A percentile compares a stretch with the other conserved stretches of the same genome.
Evolutionary conservation across 2,797 vertebrate species (phyloP).

Genomic region (Phrynocephalus forsythii): DNA sequence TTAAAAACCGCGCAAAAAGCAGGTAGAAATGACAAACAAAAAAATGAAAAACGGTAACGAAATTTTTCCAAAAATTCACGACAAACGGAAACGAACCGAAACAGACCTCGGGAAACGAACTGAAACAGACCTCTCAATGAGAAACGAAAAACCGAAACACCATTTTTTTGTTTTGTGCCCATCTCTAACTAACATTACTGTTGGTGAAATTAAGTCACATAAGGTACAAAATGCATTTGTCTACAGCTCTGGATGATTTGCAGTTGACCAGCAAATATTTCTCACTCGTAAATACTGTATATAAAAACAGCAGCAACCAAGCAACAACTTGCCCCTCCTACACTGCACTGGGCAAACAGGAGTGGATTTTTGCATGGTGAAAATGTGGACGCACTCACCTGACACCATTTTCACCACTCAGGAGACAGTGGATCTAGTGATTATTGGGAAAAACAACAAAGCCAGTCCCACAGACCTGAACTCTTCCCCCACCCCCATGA

Average conservation of each 20-base stretch:
- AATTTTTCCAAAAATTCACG: too few species aligned
- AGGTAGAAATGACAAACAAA: too few species aligned
- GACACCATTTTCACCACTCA: background rate
- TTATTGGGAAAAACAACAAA: background rate
- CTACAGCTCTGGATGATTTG: background rate
- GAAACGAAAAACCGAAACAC: too few species aligned
- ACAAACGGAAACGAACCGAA: too few species aligned
- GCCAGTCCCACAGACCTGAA: background rate
- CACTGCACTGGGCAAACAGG: background rate
- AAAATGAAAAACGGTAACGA: too few species aligned
- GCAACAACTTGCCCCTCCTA: too few species aligned
- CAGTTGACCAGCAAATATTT: background rate
- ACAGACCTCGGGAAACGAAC: too few species aligned
- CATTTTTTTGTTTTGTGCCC: too few species aligned
- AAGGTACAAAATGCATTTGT: background rate
- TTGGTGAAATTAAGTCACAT: background rate
- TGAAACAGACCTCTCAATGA: too few species aligned
- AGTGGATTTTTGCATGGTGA: background rate
- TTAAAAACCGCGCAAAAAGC: too few species aligned
- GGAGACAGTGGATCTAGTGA: background rate
- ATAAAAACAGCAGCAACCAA: background rate
- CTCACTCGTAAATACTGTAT: background rate
- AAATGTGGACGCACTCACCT: background rate
- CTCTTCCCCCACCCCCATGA: background rate
- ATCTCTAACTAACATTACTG: background rate